Evolutionary conservation across 1,140 invertebrate genomes (phyloP).

Genomic region (Parapsyche elsis): DNA sequence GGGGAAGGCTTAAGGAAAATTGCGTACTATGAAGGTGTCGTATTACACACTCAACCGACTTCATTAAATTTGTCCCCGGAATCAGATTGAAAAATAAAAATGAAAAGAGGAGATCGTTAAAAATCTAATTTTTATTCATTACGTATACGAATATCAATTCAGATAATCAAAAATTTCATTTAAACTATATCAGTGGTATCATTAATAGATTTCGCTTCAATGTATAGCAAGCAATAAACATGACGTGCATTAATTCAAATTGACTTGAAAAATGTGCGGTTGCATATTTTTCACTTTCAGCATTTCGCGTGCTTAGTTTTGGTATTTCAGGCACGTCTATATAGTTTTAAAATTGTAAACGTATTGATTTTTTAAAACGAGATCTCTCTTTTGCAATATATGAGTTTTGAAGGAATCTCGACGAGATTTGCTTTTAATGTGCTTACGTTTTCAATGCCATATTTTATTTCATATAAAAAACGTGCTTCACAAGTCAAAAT

Average conservation of each 20-base stretch:
- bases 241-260: too few species aligned
- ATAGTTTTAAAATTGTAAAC: neutral
- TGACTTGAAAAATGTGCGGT: conserved; percentile 20
- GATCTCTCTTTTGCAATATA: too few species aligned
- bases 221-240: too few species aligned
- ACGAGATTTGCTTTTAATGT: too few species aligned
- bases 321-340: neutral
- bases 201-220: too few species aligned
- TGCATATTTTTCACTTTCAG: neutral
- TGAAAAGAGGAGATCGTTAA: neutral
- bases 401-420: too few species aligned
- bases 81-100: neutral
- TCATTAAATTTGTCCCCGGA: neutral
- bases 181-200: too few species aligned
- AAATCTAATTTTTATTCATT: too few species aligned
- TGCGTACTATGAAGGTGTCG: conserved; percentile 21
- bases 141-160: neutral
- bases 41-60: conserved; percentile 17
- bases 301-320: neutral
- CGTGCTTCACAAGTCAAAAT: too few species aligned
- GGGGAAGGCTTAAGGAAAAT: conserved; percentile 37
- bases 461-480: too few species aligned
- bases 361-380: too few species aligned
- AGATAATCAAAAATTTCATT: neutral
- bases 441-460: too few species aligned